A percentile compares a stretch with the other conserved stretches of the same genome.
Evolutionary conservation across 2,113 vertebrate species (phyloP).

Genomic region (Narcine bancroftii): DNA sequence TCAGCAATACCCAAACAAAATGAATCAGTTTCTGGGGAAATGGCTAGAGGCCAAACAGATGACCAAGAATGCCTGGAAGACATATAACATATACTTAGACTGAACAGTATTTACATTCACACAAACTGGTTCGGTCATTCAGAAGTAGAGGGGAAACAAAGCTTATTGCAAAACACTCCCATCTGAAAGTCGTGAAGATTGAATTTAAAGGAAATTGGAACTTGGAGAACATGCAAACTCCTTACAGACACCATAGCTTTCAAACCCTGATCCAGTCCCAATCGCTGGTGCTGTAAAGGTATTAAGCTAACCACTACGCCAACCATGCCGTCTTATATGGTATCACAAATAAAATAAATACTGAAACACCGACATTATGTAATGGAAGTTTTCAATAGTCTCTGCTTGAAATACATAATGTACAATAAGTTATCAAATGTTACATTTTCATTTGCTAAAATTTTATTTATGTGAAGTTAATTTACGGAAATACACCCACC

Average conservation of each 20-base stretch:
- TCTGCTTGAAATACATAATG: too few relatives aligned
- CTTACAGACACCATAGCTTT: too few relatives aligned
- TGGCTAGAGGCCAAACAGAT: background rate
- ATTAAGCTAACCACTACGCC: too few relatives aligned
- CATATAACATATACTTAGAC: background rate
- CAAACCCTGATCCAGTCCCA: too few relatives aligned
- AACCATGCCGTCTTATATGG: too few relatives aligned
- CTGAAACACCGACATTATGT: too few relatives aligned
- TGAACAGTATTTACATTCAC: background rate
- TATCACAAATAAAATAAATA: too few relatives aligned
- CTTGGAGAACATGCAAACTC: too few relatives aligned
- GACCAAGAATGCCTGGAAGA: background rate
- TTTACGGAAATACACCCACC: conserved; percentile 35
- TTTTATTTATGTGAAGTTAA: conserved; percentile 33
- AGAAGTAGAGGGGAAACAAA: background rate
- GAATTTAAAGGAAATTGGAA: background rate
- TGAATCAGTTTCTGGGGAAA: background rate
- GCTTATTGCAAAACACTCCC: background rate
- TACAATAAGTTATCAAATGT: too few relatives aligned
- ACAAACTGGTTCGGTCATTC: background rate
- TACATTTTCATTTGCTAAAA: conserved; percentile 17
- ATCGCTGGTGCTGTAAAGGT: too few relatives aligned
- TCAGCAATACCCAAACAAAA: background rate
- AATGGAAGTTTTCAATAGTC: too few relatives aligned
- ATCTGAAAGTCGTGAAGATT: background rate